Percentiles rank a stretch among this genome's conserved stretches.
These are phyloP conservation scores for Incurvaria masculella DNA, from an alignment of 2,888 invertebrate species.

Conservation along the genomic window DNA sequence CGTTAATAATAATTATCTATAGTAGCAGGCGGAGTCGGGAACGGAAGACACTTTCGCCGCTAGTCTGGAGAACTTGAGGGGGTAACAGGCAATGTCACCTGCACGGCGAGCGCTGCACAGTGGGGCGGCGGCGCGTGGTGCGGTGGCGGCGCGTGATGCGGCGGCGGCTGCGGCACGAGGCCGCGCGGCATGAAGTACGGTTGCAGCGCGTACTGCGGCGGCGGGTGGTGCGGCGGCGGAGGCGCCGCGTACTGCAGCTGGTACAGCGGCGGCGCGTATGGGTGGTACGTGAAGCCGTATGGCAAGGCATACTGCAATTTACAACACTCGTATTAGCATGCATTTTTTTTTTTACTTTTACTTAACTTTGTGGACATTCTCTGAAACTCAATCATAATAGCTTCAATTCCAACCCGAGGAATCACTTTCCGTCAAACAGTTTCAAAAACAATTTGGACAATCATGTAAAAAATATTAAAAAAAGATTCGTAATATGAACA, in stretches of 20 bases:
- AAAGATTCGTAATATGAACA: no score
- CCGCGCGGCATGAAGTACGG: conserved; percentile 47
- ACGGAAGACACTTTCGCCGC: no score
- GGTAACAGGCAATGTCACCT: conserved; percentile 18
- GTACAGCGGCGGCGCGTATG: conserved; percentile 44
- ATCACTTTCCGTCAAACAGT: no score
- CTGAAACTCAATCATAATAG: no score
- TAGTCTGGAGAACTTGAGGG: conserved; percentile 25
- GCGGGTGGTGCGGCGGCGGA: conserved; percentile 28
- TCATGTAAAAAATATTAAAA: no score
- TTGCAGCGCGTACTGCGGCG: conserved; percentile 53
- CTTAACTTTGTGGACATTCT: no score
- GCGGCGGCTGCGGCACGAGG: conserved; percentile 29
- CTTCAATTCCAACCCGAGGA: no score
- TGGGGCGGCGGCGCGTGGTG: conserved; percentile 30
- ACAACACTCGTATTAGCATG: no score
- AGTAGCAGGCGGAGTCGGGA: no score
- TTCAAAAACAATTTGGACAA: no score
- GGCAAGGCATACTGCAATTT: conserved; percentile 48
- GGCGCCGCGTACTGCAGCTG: conserved; percentile 37
- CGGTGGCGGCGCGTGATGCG: conserved; percentile 27
- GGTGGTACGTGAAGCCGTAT: conserved; percentile 70
- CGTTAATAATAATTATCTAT: no score
- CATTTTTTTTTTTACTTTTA: no score
- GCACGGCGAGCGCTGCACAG: conserved; percentile 19